A percentile compares a stretch with the other conserved stretches of the same genome.
phyloP scores from a whole-genome alignment of 2,888 invertebrate genomes.

The Andrena hattorfiana region DNA sequence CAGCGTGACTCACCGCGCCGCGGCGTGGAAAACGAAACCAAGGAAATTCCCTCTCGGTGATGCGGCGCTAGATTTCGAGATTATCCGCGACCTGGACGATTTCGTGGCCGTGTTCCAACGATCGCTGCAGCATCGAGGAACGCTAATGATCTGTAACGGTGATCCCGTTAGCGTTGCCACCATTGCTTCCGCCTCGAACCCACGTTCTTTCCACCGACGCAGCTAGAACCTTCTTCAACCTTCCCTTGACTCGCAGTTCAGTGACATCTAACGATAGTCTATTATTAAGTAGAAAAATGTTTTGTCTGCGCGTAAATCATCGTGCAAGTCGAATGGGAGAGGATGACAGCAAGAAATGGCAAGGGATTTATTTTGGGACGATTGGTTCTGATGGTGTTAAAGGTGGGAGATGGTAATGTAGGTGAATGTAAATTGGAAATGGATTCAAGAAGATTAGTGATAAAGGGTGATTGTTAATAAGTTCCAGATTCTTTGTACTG shows the following conservation, averaged over 20 bases:
- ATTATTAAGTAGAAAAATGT: no score
- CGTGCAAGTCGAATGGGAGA: no score
- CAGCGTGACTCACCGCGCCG: slow-evolving; percentile 47
- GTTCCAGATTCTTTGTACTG: no score
- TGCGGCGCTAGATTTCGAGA: slow-evolving; percentile 22
- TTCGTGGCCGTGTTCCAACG: slow-evolving; percentile 8
- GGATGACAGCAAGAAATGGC: no score
- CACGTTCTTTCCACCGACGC: slow-evolving; percentile 38
- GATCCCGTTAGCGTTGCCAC: slow-evolving; percentile 77
- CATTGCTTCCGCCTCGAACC: slow-evolving; percentile 70
- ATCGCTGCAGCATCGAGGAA: slow-evolving; percentile 64
- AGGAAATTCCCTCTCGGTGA: slow-evolving; percentile 44
- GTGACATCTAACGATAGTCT: not conserved
- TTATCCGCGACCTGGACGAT: slow-evolving; percentile 19
- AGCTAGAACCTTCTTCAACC: slow-evolving; percentile 14
- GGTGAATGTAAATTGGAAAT: no score
- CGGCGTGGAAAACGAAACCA: slow-evolving; percentile 59
- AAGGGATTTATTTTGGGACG: no score
- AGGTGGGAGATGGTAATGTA: no score
- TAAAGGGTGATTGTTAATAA: no score
- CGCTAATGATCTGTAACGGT: slow-evolving; percentile 80
- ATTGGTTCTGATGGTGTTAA: no score
- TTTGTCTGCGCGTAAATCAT: no score
- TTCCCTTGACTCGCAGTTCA: slow-evolving; percentile 8
- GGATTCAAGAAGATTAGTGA: no score